phyloP scores from a whole-genome alignment of 1,140 invertebrate genomes.

The Lineus longissimus region DNA sequence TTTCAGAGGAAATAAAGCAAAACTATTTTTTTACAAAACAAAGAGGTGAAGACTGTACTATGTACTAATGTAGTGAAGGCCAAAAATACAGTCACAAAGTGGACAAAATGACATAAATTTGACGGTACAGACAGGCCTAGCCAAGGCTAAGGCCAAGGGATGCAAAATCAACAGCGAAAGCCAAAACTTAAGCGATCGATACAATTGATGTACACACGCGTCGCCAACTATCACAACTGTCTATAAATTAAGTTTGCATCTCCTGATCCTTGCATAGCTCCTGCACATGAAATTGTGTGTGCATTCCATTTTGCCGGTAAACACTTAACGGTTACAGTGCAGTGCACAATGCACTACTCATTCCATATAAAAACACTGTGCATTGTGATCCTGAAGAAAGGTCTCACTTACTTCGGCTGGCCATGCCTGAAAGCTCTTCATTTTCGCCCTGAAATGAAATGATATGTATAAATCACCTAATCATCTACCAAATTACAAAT shows the following conservation, averaged over 20 bases:
- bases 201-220: too few relatives aligned
- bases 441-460: conserved; percentile 76
- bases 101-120: too few relatives aligned
- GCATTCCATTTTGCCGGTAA: background rate
- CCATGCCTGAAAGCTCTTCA: conserved; percentile 92
- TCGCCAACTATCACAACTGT: too few relatives aligned
- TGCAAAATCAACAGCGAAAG: too few relatives aligned
- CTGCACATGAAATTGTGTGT: too few relatives aligned
- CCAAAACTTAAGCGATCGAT: too few relatives aligned
- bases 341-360: background rate
- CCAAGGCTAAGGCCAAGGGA: too few relatives aligned
- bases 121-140: too few relatives aligned
- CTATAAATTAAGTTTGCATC: too few relatives aligned
- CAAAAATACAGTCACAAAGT: background rate
- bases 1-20: background rate
- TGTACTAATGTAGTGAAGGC: background rate
- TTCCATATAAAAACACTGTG: background rate
- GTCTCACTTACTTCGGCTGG: conserved; percentile 76
- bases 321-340: background rate
- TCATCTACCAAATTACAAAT: conserved; percentile 22
- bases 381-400: background rate
- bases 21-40: background rate
- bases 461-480: conserved; percentile 18
- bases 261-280: too few relatives aligned
- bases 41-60: too few relatives aligned